Conservation (phyloP, 2,797 vertebrate genomes). For the Enteromius argenteus region DNA sequence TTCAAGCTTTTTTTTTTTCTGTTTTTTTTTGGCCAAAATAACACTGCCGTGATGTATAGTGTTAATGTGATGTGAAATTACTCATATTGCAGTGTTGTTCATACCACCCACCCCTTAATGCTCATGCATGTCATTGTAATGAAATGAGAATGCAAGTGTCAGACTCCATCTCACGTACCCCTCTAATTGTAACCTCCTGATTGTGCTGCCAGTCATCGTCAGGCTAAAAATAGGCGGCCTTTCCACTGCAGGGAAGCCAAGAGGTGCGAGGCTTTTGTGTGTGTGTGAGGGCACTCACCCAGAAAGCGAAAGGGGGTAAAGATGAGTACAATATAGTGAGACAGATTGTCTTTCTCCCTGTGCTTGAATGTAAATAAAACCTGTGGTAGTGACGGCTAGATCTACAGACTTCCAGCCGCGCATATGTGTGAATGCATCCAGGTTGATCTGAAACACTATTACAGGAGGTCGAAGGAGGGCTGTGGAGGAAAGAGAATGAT, state of each 20-base stretch:
- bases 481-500: neutral
- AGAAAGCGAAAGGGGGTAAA: neutral
- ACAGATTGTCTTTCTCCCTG: constrained; percentile 33
- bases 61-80: neutral
- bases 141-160: constrained; percentile 19
- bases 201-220: constrained; percentile 51
- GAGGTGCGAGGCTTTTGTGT: neutral
- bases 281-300: constrained; percentile 7
- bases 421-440: constrained; percentile 2
- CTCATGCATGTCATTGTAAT: constrained; percentile 44
- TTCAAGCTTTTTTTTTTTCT: neutral
- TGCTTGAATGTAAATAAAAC: constrained; percentile 41
- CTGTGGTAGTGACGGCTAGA: constrained; percentile 8
- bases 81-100: neutral
- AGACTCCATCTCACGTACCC: neutral
- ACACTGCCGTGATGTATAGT: neutral
- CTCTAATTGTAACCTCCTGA: constrained; percentile 53
- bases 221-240: constrained; percentile 58
- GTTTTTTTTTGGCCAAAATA: neutral
- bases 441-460: neutral
- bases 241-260: constrained; percentile 29
- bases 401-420: neutral
- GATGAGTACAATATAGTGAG: constrained; percentile 45
- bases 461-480: neutral
- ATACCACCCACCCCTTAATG: neutral